Base-by-base conservation (phyloP, 2,113 vertebrate species). In the Oryzias melastigma region DNA sequence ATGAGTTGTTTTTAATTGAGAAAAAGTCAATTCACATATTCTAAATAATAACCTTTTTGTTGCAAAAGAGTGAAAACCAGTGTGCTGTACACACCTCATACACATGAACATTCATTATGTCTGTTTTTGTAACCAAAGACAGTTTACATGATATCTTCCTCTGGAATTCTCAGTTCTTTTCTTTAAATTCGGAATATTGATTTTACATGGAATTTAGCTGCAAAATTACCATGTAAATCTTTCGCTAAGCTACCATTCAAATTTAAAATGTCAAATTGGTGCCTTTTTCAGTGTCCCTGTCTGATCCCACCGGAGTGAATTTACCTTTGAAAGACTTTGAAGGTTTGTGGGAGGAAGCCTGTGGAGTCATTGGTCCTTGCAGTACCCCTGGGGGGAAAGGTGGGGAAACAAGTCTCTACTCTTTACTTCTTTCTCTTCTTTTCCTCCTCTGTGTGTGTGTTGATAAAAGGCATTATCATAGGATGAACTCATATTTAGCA, bases 321-420 rank as follows among this genome's bases (percentile, higher is more conserved):
- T 77, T 76, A 79, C 71, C 47, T 76, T 57, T 81, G 73, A 85
- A 83, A 29, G 27, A 29, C 27, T 29, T 22, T 22, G 27, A 29
- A 29, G 27, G 6, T 29, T 29, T 29, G 27, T 29, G 6, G 27
- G 27, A 29, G 27, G 27, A 7, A 29, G 27, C 27, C 27, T 29
- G 27, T 29, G 27, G 65, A 67, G 58, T 52, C 52, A 42, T 81
- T 68, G 52, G 67, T 35, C 48, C 29, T 1, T 14, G 42, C 41
- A 57, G 48, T 70, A 52, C 80, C 77, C 54, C 27, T 2, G 20
- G 67, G 73, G 76, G 65, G 57, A 61, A 67, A 49, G 68, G 64
- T 24, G 43, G 73, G 71, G 81, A 83, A 68, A 57, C 61, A 52
- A 42, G 27, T 29, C 27, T 29, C 27, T 29, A 58, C 18, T 42